These are phyloP conservation scores for Colletes gigas DNA, from an alignment of 1,140 invertebrate genomes.

Conservation along the genomic window DNA sequence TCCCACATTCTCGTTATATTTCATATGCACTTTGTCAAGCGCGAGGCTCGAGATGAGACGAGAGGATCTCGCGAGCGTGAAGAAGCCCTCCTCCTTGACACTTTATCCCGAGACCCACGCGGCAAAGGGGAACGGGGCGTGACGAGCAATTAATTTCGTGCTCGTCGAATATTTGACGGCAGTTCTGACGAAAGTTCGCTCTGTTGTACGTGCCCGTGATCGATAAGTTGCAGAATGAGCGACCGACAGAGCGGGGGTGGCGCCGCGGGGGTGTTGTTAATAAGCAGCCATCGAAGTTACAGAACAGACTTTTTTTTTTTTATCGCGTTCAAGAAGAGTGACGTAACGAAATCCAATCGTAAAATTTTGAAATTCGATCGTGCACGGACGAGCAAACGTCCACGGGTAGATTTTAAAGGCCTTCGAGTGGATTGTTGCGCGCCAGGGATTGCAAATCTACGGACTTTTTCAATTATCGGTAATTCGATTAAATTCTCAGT, in stretches of 20 bases:
- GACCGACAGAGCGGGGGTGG: background rate
- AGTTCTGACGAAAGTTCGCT: slow-evolving; percentile 16
- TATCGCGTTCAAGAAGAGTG: background rate
- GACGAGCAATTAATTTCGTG: slow-evolving; percentile 61
- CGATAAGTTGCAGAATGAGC: slow-evolving; percentile 14
- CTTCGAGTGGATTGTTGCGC: background rate
- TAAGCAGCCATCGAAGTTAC: background rate
- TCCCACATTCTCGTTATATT: slow-evolving; percentile 47
- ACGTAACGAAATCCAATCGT: background rate
- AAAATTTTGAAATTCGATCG: background rate
- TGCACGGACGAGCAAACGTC: background rate
- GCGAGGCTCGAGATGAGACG: slow-evolving; percentile 26
- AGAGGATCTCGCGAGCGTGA: slow-evolving; percentile 28
- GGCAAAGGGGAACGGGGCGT: slow-evolving; percentile 48
- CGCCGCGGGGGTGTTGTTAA: background rate
- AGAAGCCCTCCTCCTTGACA: slow-evolving; percentile 45
- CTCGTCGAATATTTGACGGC: slow-evolving; percentile 48
- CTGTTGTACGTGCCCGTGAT: background rate
- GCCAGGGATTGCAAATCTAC: no score
- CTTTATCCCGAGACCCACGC: slow-evolving; percentile 26
- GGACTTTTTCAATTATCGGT: no score
- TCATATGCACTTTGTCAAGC: slow-evolving; percentile 46
- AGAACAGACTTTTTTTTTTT: background rate
- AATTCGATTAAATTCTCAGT: no score
- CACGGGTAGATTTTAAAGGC: background rate